Evolutionary conservation across 1,140 invertebrate genomes (phyloP), one percentile per base, ranked within the genome.

Genomic region (Plutomurus gul): DNA sequence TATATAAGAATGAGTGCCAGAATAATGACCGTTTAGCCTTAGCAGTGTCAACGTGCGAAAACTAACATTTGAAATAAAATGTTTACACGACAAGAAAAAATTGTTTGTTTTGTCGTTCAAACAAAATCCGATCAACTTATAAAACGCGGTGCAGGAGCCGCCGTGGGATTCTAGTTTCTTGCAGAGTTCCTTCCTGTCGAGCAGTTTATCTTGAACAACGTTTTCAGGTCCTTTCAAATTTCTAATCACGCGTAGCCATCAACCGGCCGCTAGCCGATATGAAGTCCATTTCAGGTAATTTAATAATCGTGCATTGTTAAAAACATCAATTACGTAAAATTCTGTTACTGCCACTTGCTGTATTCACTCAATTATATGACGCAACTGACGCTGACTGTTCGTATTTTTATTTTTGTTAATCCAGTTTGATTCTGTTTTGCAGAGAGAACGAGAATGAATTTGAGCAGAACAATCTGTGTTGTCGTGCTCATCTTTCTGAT

Each of bases 101-200:
- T 30, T 65, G 56, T 65, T 25, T 65, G 16, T 8, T 65, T 65
- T 65, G 56, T 27, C 16, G 56, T 65, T 65, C 56, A 65, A 65
- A 65, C 36, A 65, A 16, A 13, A 65, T 16, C 18, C 36, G 56
- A n/a, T n/a, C 56, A 33, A 16, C 56, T 65, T 65, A 65, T 65
- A 65, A 65, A 65, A 65, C 56, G 16, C 56, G 27, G 27, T n/a
- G 56, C 30, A 27, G 16, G 16, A n/a, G 30, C 36, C 25, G 13
- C 8, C 27, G 51, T 65, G 13, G 10, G 22, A 33, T 33, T 65
- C 56, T 65, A 33, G 36, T 16, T 65, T 36, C 56, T 18, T 6
- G 2, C 1, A 65, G 56, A 36, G 10, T n/a, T 27, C 27, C 6
- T 25, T 3, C n/a, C 6, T 22, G 36, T 65, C 56, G 11, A 25